A percentile compares a stretch with the other conserved stretches of the same genome.
These are phyloP conservation scores for Fregata magnificens DNA, from an alignment of 2,113 vertebrate genomes.

Conservation along the genomic window DNA sequence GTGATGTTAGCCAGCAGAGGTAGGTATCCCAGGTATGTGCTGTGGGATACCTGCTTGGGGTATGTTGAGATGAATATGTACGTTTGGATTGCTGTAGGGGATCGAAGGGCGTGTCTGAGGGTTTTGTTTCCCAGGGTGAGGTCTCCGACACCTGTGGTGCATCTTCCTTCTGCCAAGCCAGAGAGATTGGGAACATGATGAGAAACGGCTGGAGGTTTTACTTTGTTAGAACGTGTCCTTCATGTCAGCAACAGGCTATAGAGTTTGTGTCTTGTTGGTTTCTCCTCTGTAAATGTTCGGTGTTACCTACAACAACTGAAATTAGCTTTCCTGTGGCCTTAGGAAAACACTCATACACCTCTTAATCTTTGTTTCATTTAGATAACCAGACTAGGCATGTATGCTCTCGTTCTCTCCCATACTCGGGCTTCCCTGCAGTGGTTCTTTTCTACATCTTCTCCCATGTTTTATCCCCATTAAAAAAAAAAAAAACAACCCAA, in stretches of 20 bases:
- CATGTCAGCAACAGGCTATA: background rate
- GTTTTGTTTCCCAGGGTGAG: constrained; percentile 67
- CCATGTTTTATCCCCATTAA: background rate
- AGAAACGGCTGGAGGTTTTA: constrained; percentile 41
- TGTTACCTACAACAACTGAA: constrained; percentile 41
- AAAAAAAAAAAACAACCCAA: background rate
- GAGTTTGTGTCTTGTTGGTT: constrained; percentile 24
- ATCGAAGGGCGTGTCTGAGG: constrained; percentile 54
- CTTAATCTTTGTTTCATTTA: constrained; percentile 42
- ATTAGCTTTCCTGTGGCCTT: constrained; percentile 42
- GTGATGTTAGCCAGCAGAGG: background rate
- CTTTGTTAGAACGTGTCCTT: constrained; percentile 17
- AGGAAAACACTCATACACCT: constrained; percentile 19
- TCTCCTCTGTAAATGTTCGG: background rate
- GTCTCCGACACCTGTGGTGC: constrained; percentile 47
- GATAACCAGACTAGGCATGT: constrained; percentile 38
- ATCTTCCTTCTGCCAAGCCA: constrained; percentile 57
- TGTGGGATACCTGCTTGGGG: constrained; percentile 30
- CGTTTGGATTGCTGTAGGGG: constrained; percentile 56
- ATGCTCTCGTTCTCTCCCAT: background rate
- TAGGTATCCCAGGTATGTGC: constrained; percentile 50
- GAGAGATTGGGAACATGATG: constrained; percentile 34
- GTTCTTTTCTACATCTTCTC: background rate
- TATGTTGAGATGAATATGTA: constrained; percentile 31
- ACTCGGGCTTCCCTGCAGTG: background rate